A percentile compares a stretch with the other conserved stretches of the same genome.
Conservation (phyloP, 2,888 invertebrate species). For the Lagria hirta region DNA sequence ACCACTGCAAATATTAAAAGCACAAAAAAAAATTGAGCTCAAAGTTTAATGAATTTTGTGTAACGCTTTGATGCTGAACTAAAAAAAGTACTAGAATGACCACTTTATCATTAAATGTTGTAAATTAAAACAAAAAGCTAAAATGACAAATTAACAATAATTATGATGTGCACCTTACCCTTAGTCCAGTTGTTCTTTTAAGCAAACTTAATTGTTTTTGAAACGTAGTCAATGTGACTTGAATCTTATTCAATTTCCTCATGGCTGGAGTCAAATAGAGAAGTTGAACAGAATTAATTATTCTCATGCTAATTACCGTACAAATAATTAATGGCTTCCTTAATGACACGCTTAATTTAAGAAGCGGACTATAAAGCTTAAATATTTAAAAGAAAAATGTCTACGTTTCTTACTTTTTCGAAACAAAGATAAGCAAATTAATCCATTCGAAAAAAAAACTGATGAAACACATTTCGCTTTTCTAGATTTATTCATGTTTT, state of each 20-base stretch:
- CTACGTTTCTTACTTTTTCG: constrained; percentile 21
- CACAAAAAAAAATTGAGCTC: constrained; percentile 1
- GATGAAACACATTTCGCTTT: constrained; percentile 21
- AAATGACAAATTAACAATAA: too few species aligned
- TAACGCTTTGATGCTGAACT: too few species aligned
- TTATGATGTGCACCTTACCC: too few species aligned
- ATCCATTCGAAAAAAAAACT: constrained; percentile 23
- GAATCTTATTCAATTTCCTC: too few species aligned
- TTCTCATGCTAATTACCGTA: constrained; percentile 40
- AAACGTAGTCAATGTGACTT: too few species aligned
- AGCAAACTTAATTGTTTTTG: too few species aligned
- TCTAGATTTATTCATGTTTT: constrained; percentile 18
- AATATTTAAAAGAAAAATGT: constrained; percentile 38
- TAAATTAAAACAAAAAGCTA: too few species aligned
- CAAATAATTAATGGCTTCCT: constrained; percentile 44
- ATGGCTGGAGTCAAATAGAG: constrained; percentile 6
- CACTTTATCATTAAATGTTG: too few species aligned
- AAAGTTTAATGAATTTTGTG: too few species aligned
- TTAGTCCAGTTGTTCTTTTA: too few species aligned
- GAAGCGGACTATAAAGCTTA: constrained; percentile 38
- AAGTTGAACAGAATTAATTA: constrained; percentile 39
- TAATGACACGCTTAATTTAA: constrained; percentile 44
- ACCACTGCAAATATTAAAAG: constrained; percentile 10
- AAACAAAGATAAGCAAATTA: too few species aligned
- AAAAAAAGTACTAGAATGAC: too few species aligned